phyloP scores from a whole-genome alignment of 2,888 invertebrate species.

The Synergus gifuensis region DNA sequence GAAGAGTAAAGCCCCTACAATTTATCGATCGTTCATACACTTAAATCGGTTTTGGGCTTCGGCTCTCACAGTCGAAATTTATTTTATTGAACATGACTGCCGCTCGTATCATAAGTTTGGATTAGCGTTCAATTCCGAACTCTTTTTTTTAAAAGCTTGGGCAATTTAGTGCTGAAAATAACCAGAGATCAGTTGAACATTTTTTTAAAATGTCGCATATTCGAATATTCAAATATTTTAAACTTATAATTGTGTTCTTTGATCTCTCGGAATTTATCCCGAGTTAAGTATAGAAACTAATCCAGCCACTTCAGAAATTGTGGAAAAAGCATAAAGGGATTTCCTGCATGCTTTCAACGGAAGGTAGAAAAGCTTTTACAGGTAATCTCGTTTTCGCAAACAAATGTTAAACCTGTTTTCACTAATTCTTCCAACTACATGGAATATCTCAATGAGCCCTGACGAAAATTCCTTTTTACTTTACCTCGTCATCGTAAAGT shows the following conservation, averaged over 20 bases:
- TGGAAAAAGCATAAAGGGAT: neutral
- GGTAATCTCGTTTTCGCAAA: neutral
- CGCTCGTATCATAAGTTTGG: slow-evolving; percentile 28
- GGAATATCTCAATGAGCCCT: no score
- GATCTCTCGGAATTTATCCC: neutral
- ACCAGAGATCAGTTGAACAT: neutral
- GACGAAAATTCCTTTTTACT: no score
- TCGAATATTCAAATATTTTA: neutral
- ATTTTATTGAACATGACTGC: slow-evolving; percentile 10
- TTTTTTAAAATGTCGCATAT: neutral
- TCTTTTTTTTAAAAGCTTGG: neutral
- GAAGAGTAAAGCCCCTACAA: slow-evolving; percentile 7
- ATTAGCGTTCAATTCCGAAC: slow-evolving; percentile 6
- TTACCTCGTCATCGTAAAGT: no score
- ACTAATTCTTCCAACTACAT: no score
- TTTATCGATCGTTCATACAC: slow-evolving; percentile 31
- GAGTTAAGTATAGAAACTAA: neutral
- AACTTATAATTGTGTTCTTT: neutral
- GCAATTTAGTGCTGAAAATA: slow-evolving; percentile 10
- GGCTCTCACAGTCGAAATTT: neutral
- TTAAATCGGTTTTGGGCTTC: neutral
- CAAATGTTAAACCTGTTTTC: no score
- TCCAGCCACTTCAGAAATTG: neutral
- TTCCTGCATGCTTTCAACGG: neutral
- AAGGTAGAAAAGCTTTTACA: neutral